Conservation (phyloP, 2,113 vertebrate species). For the Mastomys natalensis region DNA sequence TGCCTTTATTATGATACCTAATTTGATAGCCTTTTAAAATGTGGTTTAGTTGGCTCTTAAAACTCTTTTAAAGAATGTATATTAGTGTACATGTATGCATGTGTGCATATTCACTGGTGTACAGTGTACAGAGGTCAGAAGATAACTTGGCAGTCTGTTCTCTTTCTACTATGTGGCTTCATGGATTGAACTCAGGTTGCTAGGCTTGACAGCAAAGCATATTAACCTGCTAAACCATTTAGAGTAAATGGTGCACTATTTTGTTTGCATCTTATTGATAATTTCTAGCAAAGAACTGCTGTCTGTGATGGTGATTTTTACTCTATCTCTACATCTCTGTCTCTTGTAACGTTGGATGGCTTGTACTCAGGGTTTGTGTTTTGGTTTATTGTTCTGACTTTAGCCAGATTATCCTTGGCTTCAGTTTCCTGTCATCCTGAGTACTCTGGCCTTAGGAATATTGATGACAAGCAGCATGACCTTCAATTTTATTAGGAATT, state of each 20-base stretch:
- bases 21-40: background rate
- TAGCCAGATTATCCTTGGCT: background rate
- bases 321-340: background rate
- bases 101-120: background rate
- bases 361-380: background rate
- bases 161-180: background rate
- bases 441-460: background rate
- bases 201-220: background rate
- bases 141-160: background rate
- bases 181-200: background rate
- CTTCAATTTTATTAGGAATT: background rate
- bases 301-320: background rate
- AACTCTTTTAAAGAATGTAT: background rate
- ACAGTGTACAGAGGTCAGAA: background rate
- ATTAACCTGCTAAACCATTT: background rate
- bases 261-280: background rate
- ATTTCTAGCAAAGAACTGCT: background rate
- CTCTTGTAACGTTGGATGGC: background rate
- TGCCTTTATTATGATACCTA: background rate
- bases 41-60: background rate
- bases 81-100: background rate
- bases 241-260: background rate
- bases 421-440: conserved; percentile 12
- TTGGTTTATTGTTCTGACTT: background rate
- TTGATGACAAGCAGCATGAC: background rate